Base-by-base conservation (phyloP, 2,113 vertebrate genomes). In the Colossoma macropomum region DNA sequence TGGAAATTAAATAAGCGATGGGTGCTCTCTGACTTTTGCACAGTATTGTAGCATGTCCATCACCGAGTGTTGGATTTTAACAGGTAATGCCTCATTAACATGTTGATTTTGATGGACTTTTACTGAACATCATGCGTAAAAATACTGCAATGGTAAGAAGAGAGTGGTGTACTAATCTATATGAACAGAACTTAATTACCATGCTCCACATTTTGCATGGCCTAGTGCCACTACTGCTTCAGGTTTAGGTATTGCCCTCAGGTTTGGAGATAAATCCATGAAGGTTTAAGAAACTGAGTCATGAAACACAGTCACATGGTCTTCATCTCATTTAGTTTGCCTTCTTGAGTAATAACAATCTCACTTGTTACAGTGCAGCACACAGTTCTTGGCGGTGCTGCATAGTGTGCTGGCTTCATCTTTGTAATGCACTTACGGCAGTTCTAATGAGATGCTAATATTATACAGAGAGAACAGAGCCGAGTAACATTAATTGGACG, bases 401-500 rank as follows among this genome's bases (percentile, higher is more conserved):
- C 62, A 11, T 19, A 1, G 65, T 63, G n/a, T 27, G 4, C 38
- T 41, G n/a, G 21, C 23, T 25, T 69, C 48, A 25, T 23, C 19
- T 19, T 16, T 32, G 28, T 56, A 32, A 52, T 23, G 6, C 23
- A 48, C n/a, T 38, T 52, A 75, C 48, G 28, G 28, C 30, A 11
- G 16, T 32, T 63, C 30, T 32, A 27, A 32, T 21, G 2, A 11
- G 34, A 32, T 56, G 15, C 76, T 2, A 2, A 56, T 48, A 65
- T 34, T 30, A 77, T 34, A 19, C 38, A 68, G 4, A 56, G 75
- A 38, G n/a, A 73, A 21, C 70, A 74, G 9, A 50, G 81, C 19
- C 7, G 30, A 68, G 30, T n/a, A 45, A 48, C 23, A 72, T 73
- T 86, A 80, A 80, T 86, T 80, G 79, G 59, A 34, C 6, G 21